Percentiles rank a stretch among this genome's conserved stretches.
Conservation (phyloP, 2,888 invertebrate species). For the Phaedon cochleariae region DNA sequence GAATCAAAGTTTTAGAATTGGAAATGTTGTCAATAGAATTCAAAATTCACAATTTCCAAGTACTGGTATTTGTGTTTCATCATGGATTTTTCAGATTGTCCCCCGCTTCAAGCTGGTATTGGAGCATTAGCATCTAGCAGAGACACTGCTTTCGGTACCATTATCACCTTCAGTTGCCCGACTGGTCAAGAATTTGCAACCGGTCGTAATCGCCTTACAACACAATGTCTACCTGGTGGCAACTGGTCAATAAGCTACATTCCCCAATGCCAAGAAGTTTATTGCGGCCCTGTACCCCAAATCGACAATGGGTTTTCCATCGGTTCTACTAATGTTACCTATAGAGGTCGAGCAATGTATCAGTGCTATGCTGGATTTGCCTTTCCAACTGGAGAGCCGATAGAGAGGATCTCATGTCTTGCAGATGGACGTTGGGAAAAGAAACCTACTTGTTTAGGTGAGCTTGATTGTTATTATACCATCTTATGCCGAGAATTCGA, state of each 20-base stretch:
- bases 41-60: too few relatives aligned
- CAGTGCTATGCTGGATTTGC: conserved; percentile 97
- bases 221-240: conserved; percentile 88
- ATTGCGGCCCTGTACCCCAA: conserved; percentile 97
- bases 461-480: conserved; percentile 35
- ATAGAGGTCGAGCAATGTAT: conserved; percentile 91
- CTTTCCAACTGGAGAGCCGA: conserved; percentile 86
- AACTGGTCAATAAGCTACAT: conserved; percentile 93
- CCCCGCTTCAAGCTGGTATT: conserved; percentile 81
- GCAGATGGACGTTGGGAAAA: conserved; percentile 93
- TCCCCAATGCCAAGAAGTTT: conserved; percentile 94
- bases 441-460: conserved; percentile 88
- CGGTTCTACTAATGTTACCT: conserved; percentile 94
- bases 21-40: too few relatives aligned
- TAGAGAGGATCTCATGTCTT: conserved; percentile 88
- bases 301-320: conserved; percentile 97
- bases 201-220: conserved; percentile 83
- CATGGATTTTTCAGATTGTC: conserved; percentile 81
- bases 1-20: too few relatives aligned
- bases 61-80: too few relatives aligned
- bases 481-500: background rate
- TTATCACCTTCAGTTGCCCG: conserved; percentile 90
- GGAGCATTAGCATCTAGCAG: conserved; percentile 91
- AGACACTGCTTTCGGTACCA: conserved; percentile 91
- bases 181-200: conserved; percentile 94